Evolutionary conservation across 2,113 vertebrate genomes (phyloP).

Genomic region (Aleadryas rufinucha): DNA sequence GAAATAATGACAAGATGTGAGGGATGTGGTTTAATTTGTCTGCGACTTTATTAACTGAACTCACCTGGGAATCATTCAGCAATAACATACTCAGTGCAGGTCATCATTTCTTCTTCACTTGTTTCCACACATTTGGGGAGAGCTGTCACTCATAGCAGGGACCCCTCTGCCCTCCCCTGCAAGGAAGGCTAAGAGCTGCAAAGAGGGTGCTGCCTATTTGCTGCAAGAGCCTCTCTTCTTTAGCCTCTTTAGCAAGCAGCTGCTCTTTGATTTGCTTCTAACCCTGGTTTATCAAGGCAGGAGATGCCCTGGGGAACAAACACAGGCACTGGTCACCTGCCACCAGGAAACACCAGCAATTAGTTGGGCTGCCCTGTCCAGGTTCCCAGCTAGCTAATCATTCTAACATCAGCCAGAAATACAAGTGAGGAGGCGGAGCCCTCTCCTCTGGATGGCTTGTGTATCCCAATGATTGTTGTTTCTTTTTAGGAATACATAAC

Average conservation of each 20-base stretch:
- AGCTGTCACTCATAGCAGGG: slow-evolving; percentile 56
- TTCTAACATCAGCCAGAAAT: not conserved
- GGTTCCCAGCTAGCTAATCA: not conserved
- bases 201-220: slow-evolving; percentile 2
- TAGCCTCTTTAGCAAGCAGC: not conserved
- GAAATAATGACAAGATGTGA: slow-evolving; percentile 48
- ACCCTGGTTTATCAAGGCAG: not conserved
- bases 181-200: slow-evolving; percentile 11
- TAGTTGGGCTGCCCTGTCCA: not conserved
- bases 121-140: slow-evolving; percentile 26
- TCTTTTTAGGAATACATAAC: not conserved
- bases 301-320: not conserved
- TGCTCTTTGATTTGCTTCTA: not conserved
- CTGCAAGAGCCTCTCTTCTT: not conserved
- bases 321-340: not conserved
- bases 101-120: slow-evolving; percentile 54
- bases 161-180: not conserved
- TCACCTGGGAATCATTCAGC: slow-evolving; percentile 60
- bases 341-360: not conserved
- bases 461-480: not conserved
- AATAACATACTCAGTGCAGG: slow-evolving; percentile 27
- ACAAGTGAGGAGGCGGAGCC: not conserved
- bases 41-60: slow-evolving; percentile 51
- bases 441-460: not conserved
- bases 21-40: slow-evolving; percentile 56